Evolutionary conservation across 1,140 invertebrate genomes (phyloP), one percentile per base, ranked within the genome.

Genomic region (Saccostrea echinata): DNA sequence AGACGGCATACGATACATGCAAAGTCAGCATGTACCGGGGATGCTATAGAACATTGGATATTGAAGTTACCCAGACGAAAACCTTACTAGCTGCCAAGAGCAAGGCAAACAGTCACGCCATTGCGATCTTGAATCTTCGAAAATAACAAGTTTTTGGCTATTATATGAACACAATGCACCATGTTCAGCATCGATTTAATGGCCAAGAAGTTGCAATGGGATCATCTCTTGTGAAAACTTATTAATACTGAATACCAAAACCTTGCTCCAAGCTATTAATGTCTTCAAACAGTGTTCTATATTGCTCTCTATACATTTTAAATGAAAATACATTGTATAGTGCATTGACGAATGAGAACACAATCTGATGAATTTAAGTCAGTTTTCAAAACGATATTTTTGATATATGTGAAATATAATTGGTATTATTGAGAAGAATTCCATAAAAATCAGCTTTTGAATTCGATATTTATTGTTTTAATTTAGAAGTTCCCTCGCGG

Each of bases 241-340:
- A 76, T 76, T 76, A 76, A 76, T 76, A 76, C 68, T 76, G 68
- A 76, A 76, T 76, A 76, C 27, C 30, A 30, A 76, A 76, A 18
- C 68, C 68, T 16, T 30, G 18, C 68, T 76, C 30, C 30, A 76
- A 76, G 68, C 30, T 76, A 76, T 76, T 71, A 71, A 76, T 30
- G 27, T 76, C 68, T 33, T 76, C 13, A 27, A 76, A 27, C 27
- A 30, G 13, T 27, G 24, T 11, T 30, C 68, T 27, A 61, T 27
- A 61, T 18, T 61, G 18, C n/a, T 61, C 55, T 61, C 18, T n/a
- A 61, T 21, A 6, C n/a, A 61, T 61, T 21, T 43, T 43, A 43
- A 43, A 43, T 43, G 43, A 43, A 43, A 43, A 43, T 43, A 43
- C 43, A 43, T 43, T 43, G 43, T 4, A 8, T 9, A 43, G 55